Evolutionary conservation across 2,888 invertebrate species (phyloP), one percentile per base, ranked within the genome.

Genomic region (Macaria liturata): DNA sequence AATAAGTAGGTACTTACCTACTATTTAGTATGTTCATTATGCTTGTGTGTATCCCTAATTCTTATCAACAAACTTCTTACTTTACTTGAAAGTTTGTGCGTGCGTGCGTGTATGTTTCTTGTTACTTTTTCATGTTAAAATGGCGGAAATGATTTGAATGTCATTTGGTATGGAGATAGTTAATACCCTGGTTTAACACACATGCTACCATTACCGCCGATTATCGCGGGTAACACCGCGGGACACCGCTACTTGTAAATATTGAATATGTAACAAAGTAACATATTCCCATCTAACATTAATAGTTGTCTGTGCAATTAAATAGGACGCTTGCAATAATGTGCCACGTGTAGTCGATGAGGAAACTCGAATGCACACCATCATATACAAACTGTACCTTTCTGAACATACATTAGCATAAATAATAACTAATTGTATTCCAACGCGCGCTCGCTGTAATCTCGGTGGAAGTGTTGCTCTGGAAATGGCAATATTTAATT

Each of bases 341-440:
- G 59, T 52, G 52, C 66, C 66, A 68, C 68, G 68, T 66, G 68
- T 57, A 52, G 46, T 32, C 57, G 47, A 62, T 54, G 64, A 68
- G 65, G 68, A 68, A 68, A 62, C 62, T 66, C 56, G 52, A 54
- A 51, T 65, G 60, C 65, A 63, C 60, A 9, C 42, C 8, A 9
- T 8, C 8, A 4, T 42, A 8, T n/a, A 42, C 9, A n/a, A 8
- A 4, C 8, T 4, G 8, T 9, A 64, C 58, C 50, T 59, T 62
- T 49, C 57, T 52, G 9, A 5, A 42, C 42, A 60, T 49, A 34
- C 47, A 67, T 64, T 65, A 57, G 65, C 64, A 65, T 67, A 56
- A 34, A 65, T 62, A 62, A 59, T 63, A 46, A 43, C 30, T 52
- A 39, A 50, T 54, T 50, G 49, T 58, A 62, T 42, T n/a, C 42